Percentiles rank a stretch among this genome's conserved stretches.
Conservation (phyloP, 2,888 invertebrate species). For the Ariolimax columbianus region DNA sequence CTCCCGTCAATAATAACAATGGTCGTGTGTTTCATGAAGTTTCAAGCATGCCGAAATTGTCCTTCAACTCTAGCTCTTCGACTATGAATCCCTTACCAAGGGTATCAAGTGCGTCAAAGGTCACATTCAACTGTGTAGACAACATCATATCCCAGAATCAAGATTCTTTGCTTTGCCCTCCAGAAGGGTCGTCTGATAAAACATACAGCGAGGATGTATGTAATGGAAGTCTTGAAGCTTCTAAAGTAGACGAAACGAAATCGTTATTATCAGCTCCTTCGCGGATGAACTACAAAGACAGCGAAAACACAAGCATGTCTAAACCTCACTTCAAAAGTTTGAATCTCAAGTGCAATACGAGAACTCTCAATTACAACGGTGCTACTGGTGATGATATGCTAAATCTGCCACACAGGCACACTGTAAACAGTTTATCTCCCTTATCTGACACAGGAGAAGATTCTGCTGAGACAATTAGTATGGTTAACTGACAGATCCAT, state of each 20-base stretch:
- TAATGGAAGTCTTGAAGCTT: not conserved
- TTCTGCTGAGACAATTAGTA: not conserved
- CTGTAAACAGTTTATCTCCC: not conserved
- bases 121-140: conserved; percentile 26
- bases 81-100: conserved; percentile 17
- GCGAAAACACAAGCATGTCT: not conserved
- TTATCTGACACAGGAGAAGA: conserved; percentile 13
- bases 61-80: not conserved
- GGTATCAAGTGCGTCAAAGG: conserved; percentile 37
- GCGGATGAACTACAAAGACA: not conserved
- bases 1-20: conserved; percentile 31
- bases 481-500: not conserved
- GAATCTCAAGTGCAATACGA: not conserved
- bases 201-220: not conserved
- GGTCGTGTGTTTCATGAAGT: conserved; percentile 14
- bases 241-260: not conserved
- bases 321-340: not conserved
- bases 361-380: not conserved
- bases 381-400: not conserved
- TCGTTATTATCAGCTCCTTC: not conserved
- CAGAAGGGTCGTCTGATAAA: not conserved
- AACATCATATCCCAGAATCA: not conserved
- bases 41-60: conserved; percentile 34
- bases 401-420: not conserved
- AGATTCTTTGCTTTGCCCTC: not conserved